Evolutionary conservation across 2,888 invertebrate species (phyloP).

Genomic region (Drosophila picticornis): DNA sequence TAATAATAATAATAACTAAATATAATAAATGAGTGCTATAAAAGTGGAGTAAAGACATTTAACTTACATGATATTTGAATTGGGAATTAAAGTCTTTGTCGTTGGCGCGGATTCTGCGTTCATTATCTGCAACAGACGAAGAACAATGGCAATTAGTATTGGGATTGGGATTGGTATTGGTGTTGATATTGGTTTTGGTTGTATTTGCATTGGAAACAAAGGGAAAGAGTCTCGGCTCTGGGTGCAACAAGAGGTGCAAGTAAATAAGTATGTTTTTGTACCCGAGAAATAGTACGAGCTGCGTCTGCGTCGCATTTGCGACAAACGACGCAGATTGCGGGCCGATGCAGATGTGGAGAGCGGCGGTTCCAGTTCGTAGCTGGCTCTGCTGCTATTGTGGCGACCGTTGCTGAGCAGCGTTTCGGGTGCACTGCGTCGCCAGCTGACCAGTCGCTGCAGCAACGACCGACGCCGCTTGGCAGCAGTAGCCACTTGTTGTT

Average conservation of each 20-base stretch:
- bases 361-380: constrained; percentile 25
- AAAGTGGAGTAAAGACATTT: not conserved
- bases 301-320: constrained; percentile 82
- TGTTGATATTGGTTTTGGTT: not conserved
- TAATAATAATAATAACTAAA: too few relatives aligned
- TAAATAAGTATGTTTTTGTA: constrained; percentile 53
- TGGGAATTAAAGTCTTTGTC: constrained; percentile 97
- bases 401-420: constrained; percentile 46
- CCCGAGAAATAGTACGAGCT: constrained; percentile 85
- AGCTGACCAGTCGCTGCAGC: constrained; percentile 53
- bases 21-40: not conserved
- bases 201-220: not conserved
- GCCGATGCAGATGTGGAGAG: constrained; percentile 59
- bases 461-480: constrained; percentile 39
- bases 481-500: not conserved
- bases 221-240: not conserved
- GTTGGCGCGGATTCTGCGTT: constrained; percentile 98
- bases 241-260: not conserved
- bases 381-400: constrained; percentile 31
- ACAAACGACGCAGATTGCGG: constrained; percentile 77
- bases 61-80: constrained; percentile 99
- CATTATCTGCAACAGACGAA: constrained; percentile 91
- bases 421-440: constrained; percentile 53
- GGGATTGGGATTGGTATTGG: too few relatives aligned
- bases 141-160: too few relatives aligned